Evolutionary conservation across 2,888 invertebrate genomes (phyloP), one percentile per base, ranked within the genome.

Genomic region (Drosophila rellima): DNA sequence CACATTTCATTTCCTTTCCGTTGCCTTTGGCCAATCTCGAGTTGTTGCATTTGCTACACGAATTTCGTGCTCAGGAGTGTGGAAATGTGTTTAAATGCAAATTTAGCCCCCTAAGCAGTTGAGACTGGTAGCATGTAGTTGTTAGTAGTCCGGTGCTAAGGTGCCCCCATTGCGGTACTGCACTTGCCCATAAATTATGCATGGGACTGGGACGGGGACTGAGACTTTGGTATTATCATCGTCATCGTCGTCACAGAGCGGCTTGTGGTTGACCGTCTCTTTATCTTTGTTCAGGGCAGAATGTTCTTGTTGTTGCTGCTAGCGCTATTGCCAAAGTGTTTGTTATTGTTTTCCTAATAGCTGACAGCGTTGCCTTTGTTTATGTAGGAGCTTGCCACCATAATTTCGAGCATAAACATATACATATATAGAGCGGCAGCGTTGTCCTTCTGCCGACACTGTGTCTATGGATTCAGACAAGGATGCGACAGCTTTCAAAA

Each of bases 21-120:
- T 42, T 42, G 40, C 39, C 40, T 23, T 17, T 57, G 29, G 64
- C 57, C 62, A 68, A 66, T 66, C n/a, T 56, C 8, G 51, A 13
- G 35, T 55, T 37, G 47, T 37, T 60, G 63, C 78, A 66, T 57
- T 70, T 78, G 66, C 33, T 62, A 55, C 71, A 60, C 76, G 60
- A 66, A 72, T 72, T 86, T 66, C 61, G 56, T 70, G 82, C 88
- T 82, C 88, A 82, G 60, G 70, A 77, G 86, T 88, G 86, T 74
- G 81, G 63, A 82, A 87, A 74, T 87, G 88, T 87, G 85, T 70
- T 84, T 69, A 82, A 88, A 88, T 82, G 82, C 83, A 80, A 82
- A 82, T 88, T 67, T 63, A 50, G 35, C 62, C 26, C 52, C 67
- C 42, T 47, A 35, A 40, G 44, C 44, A 33, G 40, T 39, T 37